Evolutionary conservation across 2,797 vertebrate genomes (phyloP).

Genomic region (Phylloscopus collybita): DNA sequence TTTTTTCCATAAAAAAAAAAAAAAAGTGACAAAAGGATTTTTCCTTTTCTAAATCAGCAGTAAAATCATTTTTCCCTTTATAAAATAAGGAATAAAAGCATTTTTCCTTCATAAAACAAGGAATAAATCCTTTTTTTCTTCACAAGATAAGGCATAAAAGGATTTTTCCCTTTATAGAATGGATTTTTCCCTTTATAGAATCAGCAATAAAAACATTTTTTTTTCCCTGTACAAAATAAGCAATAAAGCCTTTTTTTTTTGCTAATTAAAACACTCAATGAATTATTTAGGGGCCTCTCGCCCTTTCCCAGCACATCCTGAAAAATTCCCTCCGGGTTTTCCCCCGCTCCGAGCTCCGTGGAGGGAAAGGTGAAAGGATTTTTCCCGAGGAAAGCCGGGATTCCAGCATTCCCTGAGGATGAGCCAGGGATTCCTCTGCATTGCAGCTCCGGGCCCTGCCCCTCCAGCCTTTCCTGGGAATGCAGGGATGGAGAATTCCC

Average conservation of each 20-base stretch:
- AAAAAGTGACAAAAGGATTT: accelerated
- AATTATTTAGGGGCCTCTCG: not conserved
- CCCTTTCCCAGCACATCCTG: not conserved
- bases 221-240: not conserved
- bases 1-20: not conserved
- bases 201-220: not conserved
- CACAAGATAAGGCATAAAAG: no score
- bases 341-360: no score
- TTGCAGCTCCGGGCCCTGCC: not conserved
- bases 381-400: not conserved
- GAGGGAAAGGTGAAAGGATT: no score
- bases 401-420: not conserved
- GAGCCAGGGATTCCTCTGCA: not conserved
- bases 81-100: no score
- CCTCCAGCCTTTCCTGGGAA: no score
- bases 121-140: no score
- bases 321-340: not conserved
- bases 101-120: not conserved
- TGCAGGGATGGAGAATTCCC: no score
- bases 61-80: not conserved
- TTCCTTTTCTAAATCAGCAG: no score
- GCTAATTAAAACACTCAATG: not conserved
- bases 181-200: not conserved
- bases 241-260: not conserved
- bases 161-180: not conserved